Base-by-base conservation (phyloP, 2,113 vertebrate genomes). In the Pterocles burchelli region DNA sequence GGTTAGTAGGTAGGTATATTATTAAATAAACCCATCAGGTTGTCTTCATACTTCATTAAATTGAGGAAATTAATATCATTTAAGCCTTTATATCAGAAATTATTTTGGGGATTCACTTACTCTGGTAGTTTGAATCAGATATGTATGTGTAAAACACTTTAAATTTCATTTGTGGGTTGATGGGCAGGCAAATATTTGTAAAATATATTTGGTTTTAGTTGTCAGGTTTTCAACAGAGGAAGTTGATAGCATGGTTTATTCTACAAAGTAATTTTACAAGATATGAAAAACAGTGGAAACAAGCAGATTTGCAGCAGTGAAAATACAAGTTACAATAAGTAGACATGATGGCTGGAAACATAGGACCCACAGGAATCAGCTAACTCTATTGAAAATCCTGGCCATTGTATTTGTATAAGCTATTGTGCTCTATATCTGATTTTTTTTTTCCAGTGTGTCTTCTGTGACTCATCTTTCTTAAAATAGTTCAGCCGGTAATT, bases 401-500 rank as follows among this genome's bases (percentile, higher is more conserved):
- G 17, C 24, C 25, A 38, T 79, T 75, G 18, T 90, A 85, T 77
- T 96, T 93, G 54, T 88, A 46, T 70, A 76, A 89, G 38, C 29
- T 88, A 31, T 79, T 93, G 36, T 73, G 66, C 31, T 85, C 67
- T 79, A 7, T 81, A 80, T 84, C 65, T 88, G 34, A 16, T 49
- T 29, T 85, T 61, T 74, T 57, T 66, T 72, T 70, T 36, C 46
- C 20, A 29, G 1, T 66, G 24, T 85, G 46, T 92, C 54, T 91
- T 82, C 58, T 85, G 9, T 96, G 92, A 91, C 73, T 91, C 73
- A 80, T 95, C 31, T 16, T 87, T 87, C 86, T 85, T 87, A 76
- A 95, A 94, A 88, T 59, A 95, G 51, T 85, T 96, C 17, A 58
- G 82, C 41, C 90, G 4, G 9, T 89, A 89, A 95, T 92, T 95